Percentiles rank a stretch among this genome's conserved stretches.
phyloP scores from a whole-genome alignment of 2,113 vertebrate genomes.

The Oreamnos americanus region DNA sequence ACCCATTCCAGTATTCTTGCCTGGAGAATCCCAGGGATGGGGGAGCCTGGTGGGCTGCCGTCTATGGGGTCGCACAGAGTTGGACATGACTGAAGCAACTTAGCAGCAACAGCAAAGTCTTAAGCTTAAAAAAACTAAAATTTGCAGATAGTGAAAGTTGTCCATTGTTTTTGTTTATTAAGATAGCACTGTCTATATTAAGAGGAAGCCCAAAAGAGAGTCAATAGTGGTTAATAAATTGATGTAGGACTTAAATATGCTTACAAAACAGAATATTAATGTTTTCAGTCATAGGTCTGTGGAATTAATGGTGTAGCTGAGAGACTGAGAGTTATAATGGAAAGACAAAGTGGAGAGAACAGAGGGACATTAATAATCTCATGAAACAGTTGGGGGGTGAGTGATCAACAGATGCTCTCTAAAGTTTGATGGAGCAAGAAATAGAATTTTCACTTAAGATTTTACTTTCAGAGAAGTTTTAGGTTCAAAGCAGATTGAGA shows the following conservation, averaged over 20 bases:
- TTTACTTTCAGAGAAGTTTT: neutral
- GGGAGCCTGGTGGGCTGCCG: accelerated
- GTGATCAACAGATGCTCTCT: neutral
- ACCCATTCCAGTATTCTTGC: no score
- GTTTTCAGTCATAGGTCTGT: neutral
- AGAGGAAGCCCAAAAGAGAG: neutral
- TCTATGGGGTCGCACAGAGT: no score
- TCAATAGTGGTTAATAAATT: neutral
- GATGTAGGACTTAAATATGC: neutral
- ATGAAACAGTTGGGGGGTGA: neutral
- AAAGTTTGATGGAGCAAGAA: neutral
- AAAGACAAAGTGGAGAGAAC: neutral
- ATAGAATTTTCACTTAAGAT: neutral
- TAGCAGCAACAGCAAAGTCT: neutral
- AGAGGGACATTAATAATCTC: neutral
- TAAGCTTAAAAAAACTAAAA: neutral
- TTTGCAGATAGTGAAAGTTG: neutral
- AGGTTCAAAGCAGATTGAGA: neutral
- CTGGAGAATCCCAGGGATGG: no score
- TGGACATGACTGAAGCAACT: no score
- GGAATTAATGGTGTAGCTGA: neutral
- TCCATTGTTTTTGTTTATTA: neutral
- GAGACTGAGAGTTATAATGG: neutral
- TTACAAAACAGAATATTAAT: neutral
- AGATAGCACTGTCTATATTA: neutral